Base-by-base conservation (phyloP, 2,113 vertebrate genomes). In the Elachura formosa region DNA sequence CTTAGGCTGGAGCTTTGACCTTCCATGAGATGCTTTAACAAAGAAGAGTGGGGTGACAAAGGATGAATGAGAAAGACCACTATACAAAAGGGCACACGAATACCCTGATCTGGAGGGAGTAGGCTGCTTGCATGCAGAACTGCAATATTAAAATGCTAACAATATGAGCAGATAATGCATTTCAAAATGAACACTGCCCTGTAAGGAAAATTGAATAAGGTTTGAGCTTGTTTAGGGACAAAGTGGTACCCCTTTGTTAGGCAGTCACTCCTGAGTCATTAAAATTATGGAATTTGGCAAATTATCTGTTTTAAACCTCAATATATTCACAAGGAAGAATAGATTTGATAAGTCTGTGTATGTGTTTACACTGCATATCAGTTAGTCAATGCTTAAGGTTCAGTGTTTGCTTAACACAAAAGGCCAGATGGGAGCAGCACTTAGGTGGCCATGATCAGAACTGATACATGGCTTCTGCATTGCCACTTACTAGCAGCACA, bases 1-100 rank as follows among this genome's bases (percentile, higher is more conserved):
- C 87, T 97, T 97, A 97, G 61, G 56, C 40, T 64, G 26, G 33
- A 92, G 89, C 43, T 93, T 87, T 93, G 89, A 93, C 94, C 91
- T 97, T 91, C 77, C 31, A 46, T 48, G 46, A 59, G 61, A 78
- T 25, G 36, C 36, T 76, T 40, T 85, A 71, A 66, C 91, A 46
- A 76, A 73, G 78, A 63, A 52, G 43, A 92, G 26, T 52, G 11
- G 48, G n/a, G 31, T 73, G 84, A 93, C 56, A 81, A 51, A 49
- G 52, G 73, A 75, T 7, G 3, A 93, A 84, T 33, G 45, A 84
- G 61, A 69, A 5, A 5, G 26, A 82, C 26, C 59, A 52, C 29
- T 38, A 26, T 4, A 85, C 34, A 87, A 92, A 89, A 19, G 31
- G 58, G 38, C 62, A 88, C 43, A 55, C 40, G 19, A 40, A 54